Evolutionary conservation across 2,113 vertebrate genomes (phyloP), one percentile per base, ranked within the genome.

Genomic region (Melozone crissalis): DNA sequence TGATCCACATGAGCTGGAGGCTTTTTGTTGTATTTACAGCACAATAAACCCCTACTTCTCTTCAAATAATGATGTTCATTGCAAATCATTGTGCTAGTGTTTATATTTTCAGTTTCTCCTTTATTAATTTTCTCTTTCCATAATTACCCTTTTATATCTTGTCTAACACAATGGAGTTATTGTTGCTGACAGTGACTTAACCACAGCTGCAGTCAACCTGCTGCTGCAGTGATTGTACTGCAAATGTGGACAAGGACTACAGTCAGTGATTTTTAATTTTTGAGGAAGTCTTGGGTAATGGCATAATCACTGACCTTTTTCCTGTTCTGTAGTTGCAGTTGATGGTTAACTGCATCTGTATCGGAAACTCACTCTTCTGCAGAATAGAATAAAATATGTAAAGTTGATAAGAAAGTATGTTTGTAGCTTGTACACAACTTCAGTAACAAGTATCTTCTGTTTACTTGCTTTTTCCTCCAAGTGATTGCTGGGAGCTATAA

Each of bases 11-110:
- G 80, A 97, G 67, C 77, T 95, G 83, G 83, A 92, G 81, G 43
- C 62, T 68, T 94, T 97, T 92, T 95, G 69, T 92, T 92, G 61
- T 94, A 90, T 93, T 93, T 96, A 78, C 83, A 96, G 63, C 67
- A 93, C 67, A 96, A 94, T 83, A 76, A 79, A 84, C 14, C 35
- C 76, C 49, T 46, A 59, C 75, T 89, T 92, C 83, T 94, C 77
- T 90, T 96, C 77, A 85, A 72, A 92, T 78, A 84, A 90, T 4
- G 19, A 72, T 85, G 80, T 87, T 94, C 57, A 47, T 66, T 89
- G 44, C 66, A 87, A 77, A 69, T 62, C 17, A 44, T 55, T 96
- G 43, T 80, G 37, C 23, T 87, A 31, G 20, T 31, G 24, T 26
- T 63, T 75, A 35, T 68, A 39, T 58, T 91, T 93, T 78, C 71